Evolutionary conservation across 30 jellyfish, hydroid and myxozoan genomes (phyloP).

Genomic region (Aurelia aurita): DNA sequence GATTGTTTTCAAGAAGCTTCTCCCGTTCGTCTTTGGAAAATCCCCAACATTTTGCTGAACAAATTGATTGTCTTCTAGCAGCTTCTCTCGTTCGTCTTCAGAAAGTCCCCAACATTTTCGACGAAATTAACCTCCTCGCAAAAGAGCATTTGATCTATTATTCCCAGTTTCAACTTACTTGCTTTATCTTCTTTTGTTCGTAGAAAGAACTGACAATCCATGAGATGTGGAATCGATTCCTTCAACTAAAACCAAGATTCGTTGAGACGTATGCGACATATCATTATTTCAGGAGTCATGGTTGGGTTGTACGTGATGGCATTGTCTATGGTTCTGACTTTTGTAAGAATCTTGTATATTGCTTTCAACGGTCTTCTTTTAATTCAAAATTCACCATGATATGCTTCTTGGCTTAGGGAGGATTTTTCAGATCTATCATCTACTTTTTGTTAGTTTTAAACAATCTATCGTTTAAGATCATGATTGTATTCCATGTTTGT

Average conservation of each 20-base stretch:
- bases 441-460: too few relatives aligned
- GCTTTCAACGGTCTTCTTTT: too few relatives aligned
- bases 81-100: too few relatives aligned
- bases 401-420: background rate
- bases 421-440: background rate
- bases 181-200: background rate
- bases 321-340: slow-evolving; percentile 78
- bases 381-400: background rate
- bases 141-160: background rate
- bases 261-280: slow-evolving; percentile 78
- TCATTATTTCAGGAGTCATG: slow-evolving; percentile 84
- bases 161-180: background rate
- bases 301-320: slow-evolving; percentile 92
- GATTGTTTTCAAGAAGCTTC: too few relatives aligned
- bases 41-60: too few relatives aligned
- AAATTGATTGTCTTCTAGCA: too few relatives aligned
- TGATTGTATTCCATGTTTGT: too few relatives aligned
- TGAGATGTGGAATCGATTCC: slow-evolving; percentile 70
- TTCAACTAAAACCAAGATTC: slow-evolving; percentile 57
- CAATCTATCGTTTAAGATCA: too few relatives aligned
- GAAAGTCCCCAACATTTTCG: too few relatives aligned
- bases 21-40: too few relatives aligned
- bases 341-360: slow-evolving; percentile 33
- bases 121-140: too few relatives aligned
- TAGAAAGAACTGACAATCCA: slow-evolving; percentile 46